Evolutionary conservation across 2,888 invertebrate genomes (phyloP).

Genomic region (Cephus pulcher): DNA sequence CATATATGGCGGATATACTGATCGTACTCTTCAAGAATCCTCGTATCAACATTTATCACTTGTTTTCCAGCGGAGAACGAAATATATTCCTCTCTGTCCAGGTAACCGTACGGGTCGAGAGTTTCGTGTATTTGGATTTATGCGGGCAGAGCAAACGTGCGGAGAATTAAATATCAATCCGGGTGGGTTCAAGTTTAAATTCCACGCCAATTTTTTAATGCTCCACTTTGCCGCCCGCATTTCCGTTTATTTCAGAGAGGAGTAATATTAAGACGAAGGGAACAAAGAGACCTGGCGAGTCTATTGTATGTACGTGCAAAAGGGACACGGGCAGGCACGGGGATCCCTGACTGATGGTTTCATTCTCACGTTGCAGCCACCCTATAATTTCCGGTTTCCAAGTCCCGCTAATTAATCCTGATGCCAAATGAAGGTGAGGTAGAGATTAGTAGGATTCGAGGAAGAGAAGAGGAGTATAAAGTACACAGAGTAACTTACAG

Average conservation of each 20-base stretch:
- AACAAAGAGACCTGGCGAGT: neutral
- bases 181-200: neutral
- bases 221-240: neutral
- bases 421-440: neutral
- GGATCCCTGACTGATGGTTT: neutral
- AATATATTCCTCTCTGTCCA: neutral
- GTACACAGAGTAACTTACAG: neutral
- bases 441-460: neutral
- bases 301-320: neutral
- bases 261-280: neutral
- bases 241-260: neutral
- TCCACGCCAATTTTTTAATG: neutral
- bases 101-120: neutral
- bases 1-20: neutral
- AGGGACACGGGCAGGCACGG: neutral
- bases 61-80: neutral
- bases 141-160: neutral
- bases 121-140: neutral
- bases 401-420: neutral
- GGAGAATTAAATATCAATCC: neutral
- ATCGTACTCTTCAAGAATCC: neutral
- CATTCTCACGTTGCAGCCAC: neutral
- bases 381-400: neutral
- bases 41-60: neutral
- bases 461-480: neutral